Evolutionary conservation across 1,140 invertebrate genomes (phyloP), one percentile per base, ranked within the genome.

Genomic region (Zophobas morio): DNA sequence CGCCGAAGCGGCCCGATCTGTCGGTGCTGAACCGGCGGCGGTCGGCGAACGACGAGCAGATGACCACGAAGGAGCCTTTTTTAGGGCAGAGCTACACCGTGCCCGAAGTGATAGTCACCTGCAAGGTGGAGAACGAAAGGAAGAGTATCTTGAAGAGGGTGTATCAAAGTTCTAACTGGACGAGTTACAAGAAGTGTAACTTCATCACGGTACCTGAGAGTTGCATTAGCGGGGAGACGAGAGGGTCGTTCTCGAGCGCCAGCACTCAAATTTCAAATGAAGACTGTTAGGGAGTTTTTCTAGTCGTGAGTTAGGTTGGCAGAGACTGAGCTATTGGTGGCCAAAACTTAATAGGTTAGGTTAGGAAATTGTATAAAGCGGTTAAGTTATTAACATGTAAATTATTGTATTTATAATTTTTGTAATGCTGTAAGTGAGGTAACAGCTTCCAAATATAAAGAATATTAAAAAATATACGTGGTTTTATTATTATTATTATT

Each of bases 211-310:
- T 86, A 36, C 84, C 84, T 34, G 82, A 84, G 53, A 84, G 84
- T 74, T 85, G 83, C 76, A 70, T 83, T 3, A 80, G 76, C 56
- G 78, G 78, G 32, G 83, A 84, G 56, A 81, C 83, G 20, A 53
- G 84, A 34, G 84, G 85, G 37, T 85, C 84, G 1, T 85, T 85
- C 76, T 84, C 83, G 6, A 85, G 84, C 73, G 83, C 84, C 34
- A 85, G 84, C 72, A 85, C 84, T 6, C 85, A 85, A 76, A 82
- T 86, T 33, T 85, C 85, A 4, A 82, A 82, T 32, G 85, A 86
- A 66, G 85, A 86, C 20, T 85, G 77, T 78, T 78, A 57, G 51
- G 46, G 40, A 57, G 51, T 60, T 42, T 60, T 34, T 51, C 74
- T 49, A 60, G 57, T 46, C 46, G 37, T 53, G 73, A 39, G 32